phyloP scores from a whole-genome alignment of 2,888 invertebrate species.

The Patella pellucida region DNA sequence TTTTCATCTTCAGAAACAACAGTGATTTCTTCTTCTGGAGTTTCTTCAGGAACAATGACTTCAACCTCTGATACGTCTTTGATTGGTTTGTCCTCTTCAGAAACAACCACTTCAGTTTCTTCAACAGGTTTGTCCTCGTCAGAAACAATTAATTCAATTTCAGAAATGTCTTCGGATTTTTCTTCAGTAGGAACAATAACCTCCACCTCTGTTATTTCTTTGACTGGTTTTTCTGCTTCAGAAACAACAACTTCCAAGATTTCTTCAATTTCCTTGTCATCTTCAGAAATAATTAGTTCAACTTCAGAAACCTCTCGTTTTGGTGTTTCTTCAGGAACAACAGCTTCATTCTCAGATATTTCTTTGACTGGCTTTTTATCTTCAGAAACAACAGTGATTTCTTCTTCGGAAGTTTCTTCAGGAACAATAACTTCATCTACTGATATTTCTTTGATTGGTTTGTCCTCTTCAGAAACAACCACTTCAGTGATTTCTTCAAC shows the following conservation, averaged over 20 bases:
- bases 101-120: too few relatives aligned
- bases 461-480: too few relatives aligned
- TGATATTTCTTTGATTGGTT: too few relatives aligned
- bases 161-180: too few relatives aligned
- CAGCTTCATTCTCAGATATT: not conserved
- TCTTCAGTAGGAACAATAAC: not conserved
- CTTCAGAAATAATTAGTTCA: slow-evolving; percentile 4
- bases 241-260: not conserved
- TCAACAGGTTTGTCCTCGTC: too few relatives aligned
- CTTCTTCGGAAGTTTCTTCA: not conserved
- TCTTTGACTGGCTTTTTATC: not conserved
- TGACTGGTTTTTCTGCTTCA: not conserved
- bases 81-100: too few relatives aligned
- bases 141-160: too few relatives aligned
- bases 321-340: slow-evolving; percentile 20
- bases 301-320: slow-evolving; percentile 15
- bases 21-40: too few relatives aligned
- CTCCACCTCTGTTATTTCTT: not conserved
- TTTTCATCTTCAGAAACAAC: too few relatives aligned
- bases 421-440: not conserved
- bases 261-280: slow-evolving; percentile 16
- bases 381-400: slow-evolving; percentile 17
- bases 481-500: too few relatives aligned
- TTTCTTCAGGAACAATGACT: too few relatives aligned
- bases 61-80: too few relatives aligned